phyloP scores from a whole-genome alignment of 2,113 vertebrate genomes.

The Edolisoma coerulescens region DNA sequence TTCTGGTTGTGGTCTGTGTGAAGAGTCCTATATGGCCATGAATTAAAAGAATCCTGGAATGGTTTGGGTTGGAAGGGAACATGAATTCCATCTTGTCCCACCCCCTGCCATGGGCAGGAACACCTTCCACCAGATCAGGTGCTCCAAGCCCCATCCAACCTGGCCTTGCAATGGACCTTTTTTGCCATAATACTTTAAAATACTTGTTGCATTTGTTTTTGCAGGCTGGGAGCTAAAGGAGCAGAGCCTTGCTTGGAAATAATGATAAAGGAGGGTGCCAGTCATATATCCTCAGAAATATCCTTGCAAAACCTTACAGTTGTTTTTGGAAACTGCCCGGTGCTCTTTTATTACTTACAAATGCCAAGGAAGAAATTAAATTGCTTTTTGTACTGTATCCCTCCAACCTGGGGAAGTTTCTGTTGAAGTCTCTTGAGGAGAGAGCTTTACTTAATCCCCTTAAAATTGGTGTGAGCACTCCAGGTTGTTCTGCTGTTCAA shows the following conservation, averaged over 20 bases:
- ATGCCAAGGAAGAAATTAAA: conserved; percentile 24
- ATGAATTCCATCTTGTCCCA: not conserved
- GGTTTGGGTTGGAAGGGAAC: not conserved
- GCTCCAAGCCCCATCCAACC: not conserved
- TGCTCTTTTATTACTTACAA: conserved; percentile 2
- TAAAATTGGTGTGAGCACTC: not conserved
- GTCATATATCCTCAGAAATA: not conserved
- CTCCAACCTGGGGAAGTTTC: not conserved
- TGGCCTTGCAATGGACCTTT: not conserved
- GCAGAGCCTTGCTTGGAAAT: not conserved
- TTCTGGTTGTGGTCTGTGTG: not conserved
- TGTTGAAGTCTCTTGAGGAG: not conserved
- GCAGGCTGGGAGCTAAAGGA: not conserved
- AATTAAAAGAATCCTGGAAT: not conserved
- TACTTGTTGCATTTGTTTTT: not conserved
- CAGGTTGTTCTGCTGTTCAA: not conserved
- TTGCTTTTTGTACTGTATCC: not conserved
- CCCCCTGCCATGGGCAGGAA: not conserved
- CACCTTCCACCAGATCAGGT: not conserved
- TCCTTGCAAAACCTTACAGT: not conserved
- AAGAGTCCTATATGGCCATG: accelerated
- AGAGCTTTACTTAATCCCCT: conserved; percentile 40
- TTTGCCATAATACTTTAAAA: not conserved
- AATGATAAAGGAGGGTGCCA: not conserved
- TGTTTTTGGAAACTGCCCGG: not conserved